phyloP scores from a whole-genome alignment of 2,888 invertebrate species.

The Plagiodera versicolora region DNA sequence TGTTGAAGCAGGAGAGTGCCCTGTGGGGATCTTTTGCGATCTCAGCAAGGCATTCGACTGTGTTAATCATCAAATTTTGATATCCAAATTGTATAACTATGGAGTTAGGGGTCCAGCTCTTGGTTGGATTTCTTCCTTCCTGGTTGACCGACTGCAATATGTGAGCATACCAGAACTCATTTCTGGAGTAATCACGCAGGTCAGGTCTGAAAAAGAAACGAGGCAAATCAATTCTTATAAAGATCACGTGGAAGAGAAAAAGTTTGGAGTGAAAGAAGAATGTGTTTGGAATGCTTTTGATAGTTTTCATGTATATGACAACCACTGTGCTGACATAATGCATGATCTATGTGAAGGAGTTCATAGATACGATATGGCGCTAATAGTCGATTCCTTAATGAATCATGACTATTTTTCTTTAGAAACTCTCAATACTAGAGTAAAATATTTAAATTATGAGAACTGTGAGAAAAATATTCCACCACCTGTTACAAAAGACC shows the following conservation, averaged over 20 bases:
- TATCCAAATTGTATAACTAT: too few relatives aligned
- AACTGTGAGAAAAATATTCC: conserved; percentile 20
- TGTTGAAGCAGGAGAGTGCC: too few relatives aligned
- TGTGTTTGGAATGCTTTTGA: conserved; percentile 25
- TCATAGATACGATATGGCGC: conserved; percentile 29
- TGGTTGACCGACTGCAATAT: too few relatives aligned
- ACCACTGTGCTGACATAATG: conserved; percentile 26
- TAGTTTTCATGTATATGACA: conserved; percentile 24
- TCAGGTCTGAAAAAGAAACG: not conserved
- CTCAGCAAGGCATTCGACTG: too few relatives aligned
- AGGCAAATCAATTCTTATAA: conserved; percentile 8
- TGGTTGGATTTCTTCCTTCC: too few relatives aligned
- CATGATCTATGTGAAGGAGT: conserved; percentile 29
- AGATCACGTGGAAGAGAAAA: conserved; percentile 3
- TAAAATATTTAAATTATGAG: conserved; percentile 22
- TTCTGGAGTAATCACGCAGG: too few relatives aligned
- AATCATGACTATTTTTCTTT: conserved; percentile 21
- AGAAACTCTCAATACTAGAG: conserved; percentile 21
- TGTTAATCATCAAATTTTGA: too few relatives aligned
- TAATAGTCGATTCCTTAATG: conserved; percentile 18
- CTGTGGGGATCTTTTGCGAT: too few relatives aligned
- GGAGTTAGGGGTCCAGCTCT: too few relatives aligned
- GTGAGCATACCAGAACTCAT: too few relatives aligned
- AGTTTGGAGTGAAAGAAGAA: conserved; percentile 22
- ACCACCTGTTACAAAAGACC: conserved; percentile 18